These are phyloP conservation scores for Lasioglossum figueresi DNA, from an alignment of 2,888 invertebrate species.

Conservation along the genomic window DNA sequence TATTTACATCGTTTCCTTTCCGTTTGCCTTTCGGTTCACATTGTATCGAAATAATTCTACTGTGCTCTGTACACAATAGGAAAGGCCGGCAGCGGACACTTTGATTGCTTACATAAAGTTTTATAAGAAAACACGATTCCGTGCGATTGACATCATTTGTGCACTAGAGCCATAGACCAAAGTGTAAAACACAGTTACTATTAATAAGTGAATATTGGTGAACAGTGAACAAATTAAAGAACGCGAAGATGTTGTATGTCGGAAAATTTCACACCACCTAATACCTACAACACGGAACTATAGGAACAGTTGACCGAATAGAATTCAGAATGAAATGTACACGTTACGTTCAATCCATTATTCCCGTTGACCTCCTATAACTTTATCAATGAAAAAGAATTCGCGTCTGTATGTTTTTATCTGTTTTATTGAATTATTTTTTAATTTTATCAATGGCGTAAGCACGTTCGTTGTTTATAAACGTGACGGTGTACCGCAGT, in stretches of 20 bases:
- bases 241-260: background rate
- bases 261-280: background rate
- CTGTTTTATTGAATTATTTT: background rate
- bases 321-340: background rate
- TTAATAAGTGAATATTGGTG: slow-evolving; percentile 24
- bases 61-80: slow-evolving; percentile 6
- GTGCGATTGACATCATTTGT: background rate
- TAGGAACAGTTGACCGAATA: background rate
- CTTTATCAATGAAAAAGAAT: background rate
- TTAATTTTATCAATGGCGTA: background rate
- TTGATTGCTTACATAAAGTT: slow-evolving; percentile 17
- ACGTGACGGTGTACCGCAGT: background rate
- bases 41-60: background rate
- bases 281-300: background rate
- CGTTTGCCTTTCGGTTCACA: slow-evolving; percentile 8
- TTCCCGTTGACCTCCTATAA: background rate
- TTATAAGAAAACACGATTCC: background rate
- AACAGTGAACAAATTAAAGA: slow-evolving; percentile 8
- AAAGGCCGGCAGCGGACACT: slow-evolving; percentile 13
- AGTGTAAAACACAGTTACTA: slow-evolving; percentile 5
- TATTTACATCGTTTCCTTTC: slow-evolving; percentile 16
- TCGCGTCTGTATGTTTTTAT: background rate
- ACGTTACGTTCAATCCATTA: background rate
- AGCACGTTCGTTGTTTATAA: background rate
- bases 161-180: background rate